Evolutionary conservation across 2,888 invertebrate species (phyloP), one percentile per base, ranked within the genome.

Genomic region (Sinhomidia bicolor): DNA sequence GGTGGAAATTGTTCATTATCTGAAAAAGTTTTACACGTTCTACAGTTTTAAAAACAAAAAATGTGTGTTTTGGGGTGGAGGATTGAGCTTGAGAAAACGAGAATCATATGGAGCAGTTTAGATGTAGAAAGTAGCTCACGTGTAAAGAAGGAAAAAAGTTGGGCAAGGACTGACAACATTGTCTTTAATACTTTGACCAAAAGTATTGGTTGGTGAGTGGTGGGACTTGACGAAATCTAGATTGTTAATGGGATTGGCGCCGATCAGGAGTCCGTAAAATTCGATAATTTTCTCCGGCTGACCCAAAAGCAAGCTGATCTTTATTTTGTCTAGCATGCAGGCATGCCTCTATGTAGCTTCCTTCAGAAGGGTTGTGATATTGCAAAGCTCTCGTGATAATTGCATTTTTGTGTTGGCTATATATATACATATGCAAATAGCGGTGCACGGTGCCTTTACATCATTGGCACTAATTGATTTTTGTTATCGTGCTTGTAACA

Each of bases 221-320:
- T n/a, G n/a, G 41, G 68, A 36, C 68, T 68, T 32, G 54, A 78
- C 54, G 78, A 78, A 78, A n/a, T 32, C 78, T 51, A 26, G 85
- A 79, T 86, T 80, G 82, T 54, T 88, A 88, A 88, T 88, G 83
- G 83, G 84, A 79, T 84, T 88, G 88, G 88, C 88, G 88, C 88
- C 88, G 47, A 84, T 88, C 79, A 84, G 29, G 71, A 84, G 68
- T 17, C 88, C 74, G 80, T 68, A 88, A 78, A 88, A 83, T 76
- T 74, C 62, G 62, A 82, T 82, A 78, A 44, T 47, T 47, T 47
- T 47, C 14, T 47, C 14, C 47, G 14, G 12, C 7, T 12, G 36
- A 47, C 47, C 47, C 47, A 47, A 47, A 12, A 47, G 12, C 2
- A 47, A 12, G 2, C 10, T 47, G 36, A 26, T 1, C 0, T 26